Evolutionary conservation across 2,113 vertebrate genomes (phyloP), one percentile per base, ranked within the genome.

Genomic region (Chlorocebus sabaeus): DNA sequence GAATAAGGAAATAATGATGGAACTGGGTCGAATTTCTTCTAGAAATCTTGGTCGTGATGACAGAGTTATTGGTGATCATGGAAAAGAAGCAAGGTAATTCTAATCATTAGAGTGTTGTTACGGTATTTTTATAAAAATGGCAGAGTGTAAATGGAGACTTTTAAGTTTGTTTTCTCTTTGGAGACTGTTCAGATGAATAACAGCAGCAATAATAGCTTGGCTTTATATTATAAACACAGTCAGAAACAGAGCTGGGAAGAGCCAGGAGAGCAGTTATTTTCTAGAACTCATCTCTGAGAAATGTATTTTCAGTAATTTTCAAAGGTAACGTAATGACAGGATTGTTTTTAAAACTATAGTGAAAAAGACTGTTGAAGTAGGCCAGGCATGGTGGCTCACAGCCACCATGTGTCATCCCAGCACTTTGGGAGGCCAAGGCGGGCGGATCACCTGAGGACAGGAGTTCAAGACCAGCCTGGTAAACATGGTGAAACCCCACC

Each of bases 21-120:
- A 99, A 95, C 97, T 99, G 45, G 97, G 86, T 82, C 98, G 99
- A 92, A 99, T 99, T 97, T 99, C 99, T 95, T 99, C 99, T 91
- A 99, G 99, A 98, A 99, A 99, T 94, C 98, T 99, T 55, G 99
- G 99, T 48, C 98, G 99, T 95, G 99, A 99, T 83, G 99, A 99
- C 98, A 95, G 99, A 96, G 98, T 99, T 93, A 99, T 99, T 52
- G 98, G 99, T 25, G 99, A 99, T 93, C 99, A 99, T 0, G 99
- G 99, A 52, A 99, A 99, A 98, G 99, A 99, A 98, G 99, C 99
- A 23, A 99, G 99, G 99, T 99, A 97, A 96, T 97, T 52, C 4
- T 72, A 5, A 25, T 72, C 25, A 45, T 45, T 30, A 30, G 14
- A 86, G 40, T 3, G 35, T 25, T 38, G 8, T 43, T 25, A 40